Base-by-base conservation (phyloP, 53 echinoderm and acorn worm genomes). In the Hippasteria phrygiana region DNA sequence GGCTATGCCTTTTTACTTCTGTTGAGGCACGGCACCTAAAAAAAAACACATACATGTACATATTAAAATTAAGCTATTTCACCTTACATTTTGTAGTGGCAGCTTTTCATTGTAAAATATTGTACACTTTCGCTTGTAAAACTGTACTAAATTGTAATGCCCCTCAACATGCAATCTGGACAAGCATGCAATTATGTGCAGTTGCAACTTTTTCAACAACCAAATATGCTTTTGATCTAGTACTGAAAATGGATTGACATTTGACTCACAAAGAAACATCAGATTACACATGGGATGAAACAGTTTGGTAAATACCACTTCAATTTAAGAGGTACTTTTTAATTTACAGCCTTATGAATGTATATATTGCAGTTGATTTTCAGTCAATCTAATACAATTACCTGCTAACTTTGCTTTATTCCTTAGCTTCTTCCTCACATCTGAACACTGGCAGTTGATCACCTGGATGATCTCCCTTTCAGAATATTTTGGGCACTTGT, bases 381-480 rank as follows among this genome's bases (percentile, higher is more conserved):
- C 36, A 70, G 33, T 65, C 0, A 43, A 46, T 74, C 22, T 26
- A 74, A 74, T 74, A 28, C 74, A 22, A 74, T 74, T 74, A 74
- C 74, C 74, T 74, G 74, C 74, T 46, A 74, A 45, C 42, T 74
- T 74, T 42, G 74, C 77, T 54, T 77, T 54, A 17, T 36, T 54
- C 16, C 55, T 55, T 1, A 77, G 55, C 10, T 77, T 77, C 54
- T 77, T 77, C 53, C 77, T 27, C 0, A 55, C 55, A 55, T 77
- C 77, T 4, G 55, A 34, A 11, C 77, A 77, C 51, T 77, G 77
- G 55, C 77, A 77, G 77, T 77, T 77, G 38, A 77, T 39, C 1
- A 77, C 77, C 9, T 53, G 55, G 20, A 77, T 54, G 1, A 77
- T 77, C 3, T 77, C 77, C 34, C 77, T 51, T n/a, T 55, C 77